A percentile compares a stretch with the other conserved stretches of the same genome.
phyloP scores from a whole-genome alignment of 2,113 vertebrate species.

The Helogale parvula region DNA sequence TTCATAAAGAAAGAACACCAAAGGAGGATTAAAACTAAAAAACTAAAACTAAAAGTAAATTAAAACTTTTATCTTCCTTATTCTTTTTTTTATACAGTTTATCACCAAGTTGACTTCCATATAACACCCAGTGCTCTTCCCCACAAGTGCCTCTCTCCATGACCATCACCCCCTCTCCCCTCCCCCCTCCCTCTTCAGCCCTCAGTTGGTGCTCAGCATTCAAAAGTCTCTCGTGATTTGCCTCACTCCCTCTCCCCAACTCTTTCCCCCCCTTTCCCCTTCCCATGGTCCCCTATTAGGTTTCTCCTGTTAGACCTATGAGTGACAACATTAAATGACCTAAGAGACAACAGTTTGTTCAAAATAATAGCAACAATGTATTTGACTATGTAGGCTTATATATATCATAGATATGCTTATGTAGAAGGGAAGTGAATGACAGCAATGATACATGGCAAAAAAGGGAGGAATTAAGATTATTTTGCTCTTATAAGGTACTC shows the following conservation, averaged over 20 bases:
- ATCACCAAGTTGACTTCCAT: too few species aligned
- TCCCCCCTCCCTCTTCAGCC: too few species aligned
- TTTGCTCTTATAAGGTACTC: background rate
- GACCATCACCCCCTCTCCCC: too few species aligned
- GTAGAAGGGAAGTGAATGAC: background rate
- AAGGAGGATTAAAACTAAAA: background rate
- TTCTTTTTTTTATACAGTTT: too few species aligned
- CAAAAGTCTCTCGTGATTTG: too few species aligned
- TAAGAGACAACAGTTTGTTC: background rate
- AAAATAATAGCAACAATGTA: background rate
- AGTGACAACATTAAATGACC: background rate
- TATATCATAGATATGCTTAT: background rate
- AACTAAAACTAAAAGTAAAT: background rate
- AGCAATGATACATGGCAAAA: background rate
- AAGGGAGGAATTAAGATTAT: background rate
- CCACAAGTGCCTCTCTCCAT: too few species aligned
- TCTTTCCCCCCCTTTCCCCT: too few species aligned
- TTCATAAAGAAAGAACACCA: background rate
- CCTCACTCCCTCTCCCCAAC: too few species aligned
- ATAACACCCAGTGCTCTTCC: too few species aligned
- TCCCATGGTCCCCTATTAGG: too few species aligned
- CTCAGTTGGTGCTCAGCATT: too few species aligned
- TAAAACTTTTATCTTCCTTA: background rate
- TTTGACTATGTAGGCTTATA: background rate
- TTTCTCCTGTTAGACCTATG: too few species aligned